Percentiles rank a stretch among this genome's conserved stretches.
Conservation (phyloP, 2,113 vertebrate species). For the Aramus guarauna region DNA sequence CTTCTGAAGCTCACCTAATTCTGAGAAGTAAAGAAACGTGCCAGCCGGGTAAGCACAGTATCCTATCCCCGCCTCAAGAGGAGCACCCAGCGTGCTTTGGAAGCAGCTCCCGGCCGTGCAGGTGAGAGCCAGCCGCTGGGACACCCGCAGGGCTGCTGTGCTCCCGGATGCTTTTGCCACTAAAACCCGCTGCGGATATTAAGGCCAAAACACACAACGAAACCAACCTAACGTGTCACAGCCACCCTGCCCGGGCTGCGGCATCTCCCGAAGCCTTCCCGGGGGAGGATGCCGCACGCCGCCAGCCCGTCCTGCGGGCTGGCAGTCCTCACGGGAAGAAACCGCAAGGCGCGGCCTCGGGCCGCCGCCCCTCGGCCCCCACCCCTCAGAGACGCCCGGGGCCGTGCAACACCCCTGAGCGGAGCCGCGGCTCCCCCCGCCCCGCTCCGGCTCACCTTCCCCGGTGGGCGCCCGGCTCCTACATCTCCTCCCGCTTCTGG, state of each 20-base stretch:
- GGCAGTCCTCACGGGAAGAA: not conserved
- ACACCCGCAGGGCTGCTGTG: not conserved
- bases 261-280: not conserved
- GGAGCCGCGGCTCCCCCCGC: not conserved
- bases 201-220: not conserved
- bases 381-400: not conserved
- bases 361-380: not conserved
- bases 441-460: conserved; percentile 72
- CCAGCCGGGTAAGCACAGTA: not conserved
- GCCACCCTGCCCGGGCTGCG: not conserved
- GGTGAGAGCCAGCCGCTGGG: not conserved
- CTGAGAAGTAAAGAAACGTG: not conserved
- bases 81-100: not conserved
- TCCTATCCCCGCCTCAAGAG: not conserved
- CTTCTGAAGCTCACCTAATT: not conserved
- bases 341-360: not conserved
- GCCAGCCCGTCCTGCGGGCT: not conserved
- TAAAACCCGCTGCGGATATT: accelerated
- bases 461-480: conserved; percentile 60
- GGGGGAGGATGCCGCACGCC: too few species aligned
- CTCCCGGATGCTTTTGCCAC: not conserved
- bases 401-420: too few species aligned
- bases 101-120: not conserved
- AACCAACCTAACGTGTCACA: not conserved
- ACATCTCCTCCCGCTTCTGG: conserved; percentile 79